Evolutionary conservation across 2,888 invertebrate genomes (phyloP), one percentile per base, ranked within the genome.

Genomic region (Drosophila falleni): DNA sequence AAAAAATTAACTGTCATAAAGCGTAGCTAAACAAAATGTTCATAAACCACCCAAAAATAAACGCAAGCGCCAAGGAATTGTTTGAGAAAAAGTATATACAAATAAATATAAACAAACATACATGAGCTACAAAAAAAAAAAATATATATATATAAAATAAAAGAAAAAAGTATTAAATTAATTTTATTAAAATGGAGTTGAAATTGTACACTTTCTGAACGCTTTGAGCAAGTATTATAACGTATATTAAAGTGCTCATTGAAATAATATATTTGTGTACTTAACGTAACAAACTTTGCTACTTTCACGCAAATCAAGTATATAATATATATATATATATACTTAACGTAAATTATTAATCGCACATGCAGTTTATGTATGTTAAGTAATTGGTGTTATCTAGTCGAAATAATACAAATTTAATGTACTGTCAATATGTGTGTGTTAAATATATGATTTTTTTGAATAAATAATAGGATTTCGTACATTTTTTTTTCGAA

Each of bases 51-150:
- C 79, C 53, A 67, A 39, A 69, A 58, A 76, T 74, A 89, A 78
- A 23, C 23, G 79, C 84, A 89, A 83, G 82, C 91, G 91, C 91
- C 90, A 90, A 88, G 91, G 91, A 91, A 91, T 91, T 91, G 91
- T 91, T 90, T 87, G 80, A 82, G 75, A 74, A 76, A 78, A 53
- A 23, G 23, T 63, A 49, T 39, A 62, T 50, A 69, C 11, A 53
- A 19, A 53, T 55, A 61, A 39, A 46, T 13, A 33, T 53, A 53
- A 71, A 74, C 59, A 60, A 50, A 71, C 31, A 63, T 68, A 66
- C 67, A 65, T 54, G 63, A 68, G 70, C 54, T 55, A 70, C 54
- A 56, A 60, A 35, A 50, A 47, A 49, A 64, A 44, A 58, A 47
- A 49, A 64, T 41, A 58, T 11, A 50, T 58, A 51, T 62, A 37